These are phyloP conservation scores for Melieria omissa DNA, from an alignment of 2,888 invertebrate genomes.

Conservation along the genomic window DNA sequence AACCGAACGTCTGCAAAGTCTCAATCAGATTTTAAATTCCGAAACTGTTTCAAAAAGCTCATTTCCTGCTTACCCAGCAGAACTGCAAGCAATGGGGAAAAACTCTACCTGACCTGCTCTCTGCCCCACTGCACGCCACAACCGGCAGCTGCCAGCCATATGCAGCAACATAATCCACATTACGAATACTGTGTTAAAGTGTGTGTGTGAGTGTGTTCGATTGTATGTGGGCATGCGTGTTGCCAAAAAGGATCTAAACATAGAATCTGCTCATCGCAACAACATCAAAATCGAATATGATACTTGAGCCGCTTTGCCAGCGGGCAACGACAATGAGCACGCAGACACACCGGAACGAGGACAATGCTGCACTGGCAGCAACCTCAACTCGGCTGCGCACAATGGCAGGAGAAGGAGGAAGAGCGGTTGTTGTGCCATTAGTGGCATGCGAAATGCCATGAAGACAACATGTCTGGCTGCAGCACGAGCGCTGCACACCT, in stretches of 20 bases:
- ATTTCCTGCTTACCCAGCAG: conserved; percentile 1
- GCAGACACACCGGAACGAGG: no score
- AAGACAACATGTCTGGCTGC: no score
- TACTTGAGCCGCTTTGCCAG: background rate
- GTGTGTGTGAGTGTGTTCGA: no score
- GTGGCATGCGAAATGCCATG: no score
- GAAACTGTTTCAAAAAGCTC: conserved; percentile 11
- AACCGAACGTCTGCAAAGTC: background rate
- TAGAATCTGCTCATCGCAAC: conserved; percentile 1
- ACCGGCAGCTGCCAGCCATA: background rate
- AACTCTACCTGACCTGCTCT: background rate
- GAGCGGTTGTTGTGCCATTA: no score
- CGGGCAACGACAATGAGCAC: no score
- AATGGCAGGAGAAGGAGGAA: no score
- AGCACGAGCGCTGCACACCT: no score
- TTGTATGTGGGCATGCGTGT: background rate
- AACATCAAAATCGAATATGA: conserved; percentile 11
- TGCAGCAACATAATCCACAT: background rate
- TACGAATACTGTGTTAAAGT: no score
- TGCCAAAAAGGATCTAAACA: conserved; percentile 1
- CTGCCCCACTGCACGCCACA: background rate
- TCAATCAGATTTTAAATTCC: conserved; percentile 16
- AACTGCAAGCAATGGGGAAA: background rate
- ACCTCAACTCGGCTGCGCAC: no score
- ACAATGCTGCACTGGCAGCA: no score